Percentiles rank a stretch among this genome's conserved stretches.
Conservation (phyloP, 2,113 vertebrate species). For the Hymenochirus boettgeri region DNA sequence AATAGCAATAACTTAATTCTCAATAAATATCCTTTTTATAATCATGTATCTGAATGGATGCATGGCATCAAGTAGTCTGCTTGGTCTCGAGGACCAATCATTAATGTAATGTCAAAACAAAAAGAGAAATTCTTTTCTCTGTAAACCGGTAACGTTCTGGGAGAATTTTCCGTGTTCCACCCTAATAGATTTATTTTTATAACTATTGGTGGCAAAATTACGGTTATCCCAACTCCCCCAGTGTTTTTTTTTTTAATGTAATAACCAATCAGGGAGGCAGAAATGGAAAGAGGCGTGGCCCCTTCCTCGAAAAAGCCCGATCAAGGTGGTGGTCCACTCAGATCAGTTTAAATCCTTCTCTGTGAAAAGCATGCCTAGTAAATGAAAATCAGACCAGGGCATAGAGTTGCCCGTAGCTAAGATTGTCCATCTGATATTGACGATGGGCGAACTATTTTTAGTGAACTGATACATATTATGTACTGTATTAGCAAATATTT, state of each 20-base stretch:
- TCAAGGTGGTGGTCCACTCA: background rate
- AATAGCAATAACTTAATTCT: slow-evolving; percentile 99
- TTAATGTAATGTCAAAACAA: slow-evolving; percentile 58
- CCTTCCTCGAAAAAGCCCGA: background rate
- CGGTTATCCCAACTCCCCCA: no score
- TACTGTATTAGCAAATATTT: slow-evolving; percentile 30
- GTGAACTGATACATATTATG: slow-evolving; percentile 17
- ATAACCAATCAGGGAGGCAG: background rate
- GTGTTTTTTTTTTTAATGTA: no score
- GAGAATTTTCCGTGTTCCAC: no score
- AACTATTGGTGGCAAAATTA: no score
- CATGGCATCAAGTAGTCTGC: slow-evolving; percentile 76
- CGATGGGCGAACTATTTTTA: background rate
- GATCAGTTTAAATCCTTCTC: background rate
- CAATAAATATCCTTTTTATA: slow-evolving; percentile 96
- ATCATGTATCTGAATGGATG: slow-evolving; percentile 80
- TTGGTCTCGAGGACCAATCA: slow-evolving; percentile 68
- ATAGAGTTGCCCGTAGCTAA: slow-evolving; percentile 12
- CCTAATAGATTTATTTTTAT: no score
- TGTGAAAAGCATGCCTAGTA: background rate
- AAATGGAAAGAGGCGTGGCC: background rate
- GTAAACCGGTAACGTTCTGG: slow-evolving; percentile 65
- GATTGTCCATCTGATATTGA: background rate
- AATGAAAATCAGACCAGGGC: slow-evolving; percentile 6
- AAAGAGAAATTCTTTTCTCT: slow-evolving; percentile 61